phyloP scores from a whole-genome alignment of 2,888 invertebrate species.

The Mantis religiosa region DNA sequence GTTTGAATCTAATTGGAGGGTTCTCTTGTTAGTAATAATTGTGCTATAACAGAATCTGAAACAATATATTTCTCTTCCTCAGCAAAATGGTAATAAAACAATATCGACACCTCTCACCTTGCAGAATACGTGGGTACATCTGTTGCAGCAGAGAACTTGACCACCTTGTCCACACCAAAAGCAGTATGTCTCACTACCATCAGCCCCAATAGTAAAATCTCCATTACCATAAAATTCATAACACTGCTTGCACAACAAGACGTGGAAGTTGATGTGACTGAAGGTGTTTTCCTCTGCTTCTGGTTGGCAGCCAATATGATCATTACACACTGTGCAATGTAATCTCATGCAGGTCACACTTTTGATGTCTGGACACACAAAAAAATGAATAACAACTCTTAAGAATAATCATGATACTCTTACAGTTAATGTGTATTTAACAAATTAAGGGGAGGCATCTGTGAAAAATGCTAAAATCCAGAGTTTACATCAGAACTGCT shows the following conservation, averaged over 20 bases:
- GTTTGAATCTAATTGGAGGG: no score
- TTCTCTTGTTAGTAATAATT: no score
- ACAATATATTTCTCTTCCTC: no score
- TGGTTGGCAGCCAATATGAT: slow-evolving; percentile 17
- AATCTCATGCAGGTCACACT: background rate
- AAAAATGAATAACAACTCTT: background rate
- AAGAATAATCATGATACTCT: no score
- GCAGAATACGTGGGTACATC: slow-evolving; percentile 28
- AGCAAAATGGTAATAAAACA: no score
- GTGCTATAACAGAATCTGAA: no score
- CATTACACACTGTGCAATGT: slow-evolving; percentile 25
- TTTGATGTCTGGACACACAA: background rate
- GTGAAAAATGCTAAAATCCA: no score
- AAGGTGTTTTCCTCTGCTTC: background rate
- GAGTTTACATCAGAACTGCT: no score
- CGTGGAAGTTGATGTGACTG: slow-evolving; percentile 14
- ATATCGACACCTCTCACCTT: slow-evolving; percentile 25
- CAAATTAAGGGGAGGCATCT: no score
- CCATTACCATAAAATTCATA: slow-evolving; percentile 27
- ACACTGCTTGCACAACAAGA: slow-evolving; percentile 24
- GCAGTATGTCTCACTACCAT: slow-evolving; percentile 27
- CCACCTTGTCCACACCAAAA: slow-evolving; percentile 30
- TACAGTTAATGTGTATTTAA: no score
- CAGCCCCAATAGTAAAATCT: slow-evolving; percentile 18
- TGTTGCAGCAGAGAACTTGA: slow-evolving; percentile 23